Evolutionary conservation across 2,797 vertebrate genomes (phyloP), one percentile per base, ranked within the genome.

Genomic region (Nannoperca australis): DNA sequence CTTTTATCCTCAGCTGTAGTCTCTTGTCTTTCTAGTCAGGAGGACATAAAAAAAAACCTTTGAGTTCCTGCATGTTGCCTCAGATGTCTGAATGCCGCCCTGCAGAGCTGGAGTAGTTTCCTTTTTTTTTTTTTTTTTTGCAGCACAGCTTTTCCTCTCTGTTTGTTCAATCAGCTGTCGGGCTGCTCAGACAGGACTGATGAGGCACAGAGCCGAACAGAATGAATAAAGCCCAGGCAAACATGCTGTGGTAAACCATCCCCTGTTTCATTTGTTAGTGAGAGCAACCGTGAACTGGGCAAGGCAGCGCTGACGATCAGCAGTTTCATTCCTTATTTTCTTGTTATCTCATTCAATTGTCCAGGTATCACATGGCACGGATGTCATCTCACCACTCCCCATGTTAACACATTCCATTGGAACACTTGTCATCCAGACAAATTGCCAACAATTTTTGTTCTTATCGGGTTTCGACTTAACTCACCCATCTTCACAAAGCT

Each of bases 121-220:
- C 54, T 1, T 54, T 63, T 3, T 30, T 15, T 70, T 51, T 64
- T 9, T 50, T 1, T 54, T 63, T 27, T 3, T 2, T 47, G 27
- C 70, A 54, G 50, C 30, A 3, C 14, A 20, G 20, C 36, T 50
- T 44, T 50, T 55, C 53, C 68, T 65, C 53, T 59, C 7, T 81
- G 81, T 88, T 89, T 86, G 70, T 60, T 84, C 78, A 85, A 30
- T 74, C 89, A 78, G 83, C 86, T 81, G 89, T 80, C 30, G 1
- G 63, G 77, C 83, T 49, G 83, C 77, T 83, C 83, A 58, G 67
- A 90, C 83, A 7, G 77, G 88, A 85, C 82, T 27, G 77, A 81
- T 40, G 20, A 87, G 89, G 54, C 72, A n/a, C 58, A 3, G 36
- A 45, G 75, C 63, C 67, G 60, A 72, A 44, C 45, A 30, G 40